A percentile compares a stretch with the other conserved stretches of the same genome.
Evolutionary conservation across 2,888 invertebrate species (phyloP).

Genomic region (Folsomia candida): DNA sequence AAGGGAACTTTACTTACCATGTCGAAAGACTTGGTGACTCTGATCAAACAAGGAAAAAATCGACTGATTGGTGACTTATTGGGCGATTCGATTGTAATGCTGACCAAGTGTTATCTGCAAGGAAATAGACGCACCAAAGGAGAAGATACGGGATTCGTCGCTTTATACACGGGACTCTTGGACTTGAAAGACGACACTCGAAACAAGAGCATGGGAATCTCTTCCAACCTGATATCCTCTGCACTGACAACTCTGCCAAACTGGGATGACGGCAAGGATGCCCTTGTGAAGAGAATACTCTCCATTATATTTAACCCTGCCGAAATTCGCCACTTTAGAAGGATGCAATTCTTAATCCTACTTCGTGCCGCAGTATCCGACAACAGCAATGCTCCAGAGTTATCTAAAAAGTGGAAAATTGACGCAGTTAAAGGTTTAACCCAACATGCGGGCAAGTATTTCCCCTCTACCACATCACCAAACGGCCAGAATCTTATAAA

Average conservation of each 20-base stretch:
- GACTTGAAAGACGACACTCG: constrained; percentile 6
- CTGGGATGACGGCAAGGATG: constrained; percentile 19
- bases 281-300: constrained; percentile 9
- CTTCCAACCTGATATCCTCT: constrained; percentile 15
- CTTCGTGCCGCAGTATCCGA: constrained; percentile 1
- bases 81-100: constrained; percentile 15
- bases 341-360: neutral
- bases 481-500: neutral
- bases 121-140: constrained; percentile 5
- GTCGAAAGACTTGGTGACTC: constrained; percentile 19
- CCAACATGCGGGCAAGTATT: neutral
- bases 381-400: neutral
- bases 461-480: neutral
- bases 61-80: constrained; percentile 21
- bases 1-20: constrained; percentile 20
- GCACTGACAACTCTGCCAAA: constrained; percentile 19
- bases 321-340: constrained; percentile 5
- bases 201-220: constrained; percentile 15
- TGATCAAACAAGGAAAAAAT: constrained; percentile 12
- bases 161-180: constrained; percentile 10
- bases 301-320: constrained; percentile 6
- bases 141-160: constrained; percentile 13
- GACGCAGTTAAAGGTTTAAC: neutral
- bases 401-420: neutral
- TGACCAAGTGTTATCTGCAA: constrained; percentile 24